Base-by-base conservation (phyloP, 2,113 vertebrate genomes). In the Rana temporaria region DNA sequence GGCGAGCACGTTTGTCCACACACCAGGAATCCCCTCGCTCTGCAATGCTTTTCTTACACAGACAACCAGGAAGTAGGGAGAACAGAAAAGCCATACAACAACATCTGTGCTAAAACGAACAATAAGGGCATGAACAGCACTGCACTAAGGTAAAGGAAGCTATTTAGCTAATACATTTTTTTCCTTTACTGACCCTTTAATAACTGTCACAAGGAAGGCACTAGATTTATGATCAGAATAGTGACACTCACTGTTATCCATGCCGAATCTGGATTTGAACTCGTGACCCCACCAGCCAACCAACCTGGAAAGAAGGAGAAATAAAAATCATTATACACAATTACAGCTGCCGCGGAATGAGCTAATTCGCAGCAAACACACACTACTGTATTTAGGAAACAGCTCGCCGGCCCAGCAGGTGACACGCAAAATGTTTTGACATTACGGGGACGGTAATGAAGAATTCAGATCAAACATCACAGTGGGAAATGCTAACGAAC, bases 241-340 rank as follows among this genome's bases (percentile, higher is more conserved):
- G 18, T 56, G 63, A 15, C 65, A 93, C 90, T 70, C 94, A 99
- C 98, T 91, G 38, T 99, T 98, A 74, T 90, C 94, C 97, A 99
- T 99, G 57, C 92, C 82, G 89, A 98, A 98, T 70, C 97, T 91
- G 38, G 95, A 96, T 84, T 93, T 94, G 85, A 95, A 88, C 12
- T 97, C 88, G 59, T 99, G 96, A 15, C 97, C 93, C 94, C 98
- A 99, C 98, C 97, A 99, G 69, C 98, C 98, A 0, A 88, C 60
- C 68, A 99, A 81, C 81, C 98, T 99, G 85, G 87, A 86, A 56
- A 79, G 17, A 38, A 42, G 38, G n/a, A 30, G 56, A 75, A 62
- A 75, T 75, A 75, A 62, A 75, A 42, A 75, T 42, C 72, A 75
- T 75, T 75, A 60, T 20, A 8, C n/a, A 12, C 32, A 60, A 75